A percentile compares a stretch with the other conserved stretches of the same genome.
These are phyloP conservation scores for Mycetomoellerius zeteki DNA, from an alignment of 1,140 invertebrate genomes.

Conservation along the genomic window DNA sequence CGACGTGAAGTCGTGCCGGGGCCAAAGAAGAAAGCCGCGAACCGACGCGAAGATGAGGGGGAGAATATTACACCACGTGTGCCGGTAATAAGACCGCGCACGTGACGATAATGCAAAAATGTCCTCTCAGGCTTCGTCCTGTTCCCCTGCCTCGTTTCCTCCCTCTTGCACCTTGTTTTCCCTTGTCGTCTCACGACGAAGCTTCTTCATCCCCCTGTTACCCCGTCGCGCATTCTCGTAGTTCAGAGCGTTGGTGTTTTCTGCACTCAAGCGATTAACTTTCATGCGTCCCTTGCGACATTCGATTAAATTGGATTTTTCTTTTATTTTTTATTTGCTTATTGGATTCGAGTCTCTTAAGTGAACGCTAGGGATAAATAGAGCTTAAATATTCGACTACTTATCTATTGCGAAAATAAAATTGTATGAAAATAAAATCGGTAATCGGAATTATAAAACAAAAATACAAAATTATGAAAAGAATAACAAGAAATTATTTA, in stretches of 20 bases:
- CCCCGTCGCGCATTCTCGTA: conserved; percentile 3
- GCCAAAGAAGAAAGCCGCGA: conserved; percentile 67
- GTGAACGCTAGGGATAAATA: not conserved
- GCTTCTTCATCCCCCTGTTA: conserved; percentile 39
- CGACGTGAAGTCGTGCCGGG: conserved; percentile 48
- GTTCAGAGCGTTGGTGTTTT: conserved; percentile 15
- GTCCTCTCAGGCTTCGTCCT: conserved; percentile 37
- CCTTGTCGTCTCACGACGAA: conserved; percentile 31
- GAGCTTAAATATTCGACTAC: not conserved
- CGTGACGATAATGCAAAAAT: conserved; percentile 85
- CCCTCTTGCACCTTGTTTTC: conserved; percentile 40
- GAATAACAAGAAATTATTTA: not conserved
- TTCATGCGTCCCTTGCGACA: conserved; percentile 27
- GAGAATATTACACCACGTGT: conserved; percentile 85
- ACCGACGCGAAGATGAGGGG: conserved; percentile 66
- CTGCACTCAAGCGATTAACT: conserved; percentile 50
- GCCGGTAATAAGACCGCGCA: conserved; percentile 84
- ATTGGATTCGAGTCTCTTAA: not conserved
- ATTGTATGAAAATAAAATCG: not conserved
- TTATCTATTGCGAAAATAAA: not conserved
- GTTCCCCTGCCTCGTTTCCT: conserved; percentile 37
- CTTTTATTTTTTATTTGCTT: conserved; percentile 23
- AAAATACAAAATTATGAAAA: not conserved
- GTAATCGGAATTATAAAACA: not conserved
- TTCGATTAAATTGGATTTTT: conserved; percentile 46